Conservation (phyloP, 2,888 invertebrate genomes). For the Lutraria lutraria region DNA sequence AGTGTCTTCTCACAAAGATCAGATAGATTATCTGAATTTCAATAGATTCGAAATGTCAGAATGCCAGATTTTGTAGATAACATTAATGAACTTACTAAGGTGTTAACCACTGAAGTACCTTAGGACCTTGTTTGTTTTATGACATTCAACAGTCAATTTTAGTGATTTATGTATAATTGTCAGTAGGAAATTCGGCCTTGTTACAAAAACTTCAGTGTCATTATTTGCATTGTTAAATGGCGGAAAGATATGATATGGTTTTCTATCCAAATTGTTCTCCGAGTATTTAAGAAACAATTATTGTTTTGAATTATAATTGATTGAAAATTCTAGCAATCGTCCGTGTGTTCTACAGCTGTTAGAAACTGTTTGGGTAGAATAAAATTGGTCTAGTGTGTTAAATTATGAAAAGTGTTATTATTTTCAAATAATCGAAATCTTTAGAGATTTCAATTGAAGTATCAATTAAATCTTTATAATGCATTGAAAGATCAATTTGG, state of each 20-base stretch:
- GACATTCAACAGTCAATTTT: conserved; percentile 49
- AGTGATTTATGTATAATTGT: conserved; percentile 47
- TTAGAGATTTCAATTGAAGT: too few relatives aligned
- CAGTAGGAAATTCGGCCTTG: conserved; percentile 41
- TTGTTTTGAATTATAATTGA: neutral
- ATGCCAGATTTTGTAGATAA: conserved; percentile 66
- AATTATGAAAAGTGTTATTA: too few relatives aligned
- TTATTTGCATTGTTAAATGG: conserved; percentile 18
- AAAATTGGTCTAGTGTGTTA: too few relatives aligned
- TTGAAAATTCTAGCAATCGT: neutral
- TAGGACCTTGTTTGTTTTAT: conserved; percentile 52
- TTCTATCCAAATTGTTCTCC: neutral
- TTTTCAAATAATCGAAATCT: too few relatives aligned
- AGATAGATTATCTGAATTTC: conserved; percentile 50
- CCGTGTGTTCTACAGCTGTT: neutral
- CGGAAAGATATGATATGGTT: neutral
- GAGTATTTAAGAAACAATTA: neutral
- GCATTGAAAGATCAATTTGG: too few relatives aligned
- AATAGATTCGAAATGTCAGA: conserved; percentile 65
- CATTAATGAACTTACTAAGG: conserved; percentile 59
- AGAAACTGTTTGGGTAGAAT: too few relatives aligned
- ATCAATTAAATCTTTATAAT: too few relatives aligned
- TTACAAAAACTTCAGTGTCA: conserved; percentile 16
- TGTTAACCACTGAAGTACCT: conserved; percentile 61
- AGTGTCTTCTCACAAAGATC: conserved; percentile 57